Evolutionary conservation across 2,113 vertebrate species (phyloP).

Genomic region (Siphamia tubifer): DNA sequence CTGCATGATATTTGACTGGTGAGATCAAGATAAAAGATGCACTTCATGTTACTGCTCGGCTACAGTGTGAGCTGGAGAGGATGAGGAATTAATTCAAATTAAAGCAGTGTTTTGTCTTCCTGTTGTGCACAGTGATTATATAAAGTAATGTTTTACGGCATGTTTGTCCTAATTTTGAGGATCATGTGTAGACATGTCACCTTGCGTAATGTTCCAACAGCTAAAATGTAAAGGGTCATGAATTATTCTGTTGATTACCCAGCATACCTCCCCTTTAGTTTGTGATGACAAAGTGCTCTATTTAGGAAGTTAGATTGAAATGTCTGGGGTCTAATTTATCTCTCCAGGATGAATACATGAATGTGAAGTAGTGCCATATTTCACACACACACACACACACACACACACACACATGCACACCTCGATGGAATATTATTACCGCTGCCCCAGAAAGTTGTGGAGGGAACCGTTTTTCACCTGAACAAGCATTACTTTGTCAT

Average conservation of each 20-base stretch:
- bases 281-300: conserved; percentile 75
- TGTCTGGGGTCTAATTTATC: conserved; percentile 74
- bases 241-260: conserved; percentile 59
- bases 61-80: not conserved
- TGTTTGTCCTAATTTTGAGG: conserved; percentile 18
- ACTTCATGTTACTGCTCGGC: not conserved
- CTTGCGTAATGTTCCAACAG: conserved; percentile 3
- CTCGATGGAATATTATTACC: conserved; percentile 75
- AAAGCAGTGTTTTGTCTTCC: conserved; percentile 35
- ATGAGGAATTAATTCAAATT: conserved; percentile 34
- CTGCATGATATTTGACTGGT: conserved; percentile 83
- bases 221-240: conserved; percentile 41
- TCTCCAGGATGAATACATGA: conserved; percentile 77
- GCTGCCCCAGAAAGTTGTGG: conserved; percentile 76
- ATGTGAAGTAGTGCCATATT: conserved; percentile 78
- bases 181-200: not conserved
- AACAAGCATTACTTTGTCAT: conserved; percentile 79
- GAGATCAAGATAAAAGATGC: conserved; percentile 76
- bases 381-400: conserved; percentile 46
- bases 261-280: conserved; percentile 45
- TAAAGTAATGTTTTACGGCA: not conserved
- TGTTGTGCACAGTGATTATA: conserved; percentile 13
- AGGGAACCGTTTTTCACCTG: conserved; percentile 79
- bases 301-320: conserved; percentile 78
- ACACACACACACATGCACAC: conserved; percentile 12